Evolutionary conservation across 1,140 invertebrate species (phyloP).

Genomic region (Heliothis virescens): DNA sequence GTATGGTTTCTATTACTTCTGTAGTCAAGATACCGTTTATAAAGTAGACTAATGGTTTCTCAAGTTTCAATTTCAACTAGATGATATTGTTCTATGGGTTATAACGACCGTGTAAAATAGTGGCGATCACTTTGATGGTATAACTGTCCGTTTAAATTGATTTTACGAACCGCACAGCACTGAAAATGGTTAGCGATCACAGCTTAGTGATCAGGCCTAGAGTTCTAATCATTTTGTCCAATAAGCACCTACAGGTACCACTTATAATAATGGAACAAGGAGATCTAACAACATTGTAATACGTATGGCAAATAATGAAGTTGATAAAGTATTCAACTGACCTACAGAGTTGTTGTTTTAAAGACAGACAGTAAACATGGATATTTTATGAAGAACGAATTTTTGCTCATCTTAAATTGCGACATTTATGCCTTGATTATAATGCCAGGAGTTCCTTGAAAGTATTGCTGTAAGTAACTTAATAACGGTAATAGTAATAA

Average conservation of each 20-base stretch:
- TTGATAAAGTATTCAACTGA: not conserved
- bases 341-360: not conserved
- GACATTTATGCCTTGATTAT: too few relatives aligned
- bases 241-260: constrained; percentile 4
- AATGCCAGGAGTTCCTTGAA: too few relatives aligned
- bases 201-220: not conserved
- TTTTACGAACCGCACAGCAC: constrained; percentile 1
- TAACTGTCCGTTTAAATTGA: constrained; percentile 29
- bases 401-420: not conserved
- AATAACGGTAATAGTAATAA: not conserved
- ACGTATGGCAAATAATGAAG: not conserved
- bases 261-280: constrained; percentile 10
- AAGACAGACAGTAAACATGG: not conserved
- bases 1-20: not conserved
- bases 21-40: not conserved
- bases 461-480: too few relatives aligned
- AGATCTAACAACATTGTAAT: constrained; percentile 1
- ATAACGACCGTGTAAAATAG: not conserved
- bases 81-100: too few relatives aligned
- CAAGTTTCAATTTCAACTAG: too few relatives aligned
- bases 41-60: not conserved
- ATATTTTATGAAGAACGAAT: not conserved
- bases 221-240: constrained; percentile 16
- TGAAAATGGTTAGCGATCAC: constrained; percentile 18
- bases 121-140: not conserved